Percentiles rank a stretch among this genome's conserved stretches.
phyloP scores from a whole-genome alignment of 2,888 invertebrate genomes.

The Kryphioiulus occultus region DNA sequence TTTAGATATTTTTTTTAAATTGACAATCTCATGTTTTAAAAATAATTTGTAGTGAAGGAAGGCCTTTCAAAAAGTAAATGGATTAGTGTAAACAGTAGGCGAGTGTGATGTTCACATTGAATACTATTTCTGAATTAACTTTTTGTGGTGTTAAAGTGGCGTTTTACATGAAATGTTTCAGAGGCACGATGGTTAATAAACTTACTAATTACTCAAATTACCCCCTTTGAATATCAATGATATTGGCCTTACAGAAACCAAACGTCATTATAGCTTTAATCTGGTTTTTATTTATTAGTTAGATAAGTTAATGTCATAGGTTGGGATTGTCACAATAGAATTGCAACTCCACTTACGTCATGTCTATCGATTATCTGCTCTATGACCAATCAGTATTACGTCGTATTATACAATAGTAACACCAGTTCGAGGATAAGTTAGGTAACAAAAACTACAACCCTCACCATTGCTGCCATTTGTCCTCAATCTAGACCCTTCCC shows the following conservation, averaged over 20 bases:
- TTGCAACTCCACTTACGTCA: not conserved
- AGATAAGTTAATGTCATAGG: not conserved
- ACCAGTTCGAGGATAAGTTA: not conserved
- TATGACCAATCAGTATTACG: not conserved
- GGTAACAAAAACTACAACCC: not conserved
- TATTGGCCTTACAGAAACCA: not conserved
- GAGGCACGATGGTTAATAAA: not conserved
- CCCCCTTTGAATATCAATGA: not conserved
- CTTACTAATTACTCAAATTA: not conserved
- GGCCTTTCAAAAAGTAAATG: no score
- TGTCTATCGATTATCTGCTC: not conserved
- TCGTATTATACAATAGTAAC: not conserved
- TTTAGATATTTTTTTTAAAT: no score
- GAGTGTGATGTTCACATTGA: no score
- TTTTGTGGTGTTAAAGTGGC: no score
- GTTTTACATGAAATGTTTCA: no score
- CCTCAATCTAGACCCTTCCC: constrained; percentile 45
- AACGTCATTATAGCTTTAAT: not conserved
- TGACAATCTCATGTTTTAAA: no score
- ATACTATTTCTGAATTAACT: no score
- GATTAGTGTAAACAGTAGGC: no score
- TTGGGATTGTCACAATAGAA: not conserved
- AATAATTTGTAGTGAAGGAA: no score
- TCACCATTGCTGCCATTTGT: constrained; percentile 12
- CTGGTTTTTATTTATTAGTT: not conserved